A percentile compares a stretch with the other conserved stretches of the same genome.
These are phyloP conservation scores for Corynorhinus townsendii DNA, from an alignment of 2,113 vertebrate species.

Conservation along the genomic window DNA sequence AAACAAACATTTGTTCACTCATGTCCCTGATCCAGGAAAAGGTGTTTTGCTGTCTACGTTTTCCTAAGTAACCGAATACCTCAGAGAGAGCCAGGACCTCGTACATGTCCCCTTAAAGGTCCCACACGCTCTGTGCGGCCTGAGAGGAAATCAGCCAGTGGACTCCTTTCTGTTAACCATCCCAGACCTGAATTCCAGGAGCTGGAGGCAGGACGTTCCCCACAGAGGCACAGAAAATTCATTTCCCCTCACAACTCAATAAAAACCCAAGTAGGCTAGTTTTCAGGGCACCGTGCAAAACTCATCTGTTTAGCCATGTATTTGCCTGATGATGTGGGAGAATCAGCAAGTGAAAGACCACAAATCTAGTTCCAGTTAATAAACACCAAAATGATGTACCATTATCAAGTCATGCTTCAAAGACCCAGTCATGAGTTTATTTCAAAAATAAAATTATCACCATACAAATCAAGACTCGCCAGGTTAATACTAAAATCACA, in stretches of 20 bases:
- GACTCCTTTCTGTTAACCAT: neutral
- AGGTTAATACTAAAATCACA: constrained; percentile 5
- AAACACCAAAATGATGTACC: constrained; percentile 43
- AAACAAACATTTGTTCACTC: neutral
- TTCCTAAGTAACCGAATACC: neutral
- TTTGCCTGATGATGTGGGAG: constrained; percentile 37
- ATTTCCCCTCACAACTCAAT: constrained; percentile 55
- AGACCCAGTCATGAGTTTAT: neutral
- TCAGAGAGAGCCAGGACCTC: neutral
- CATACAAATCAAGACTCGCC: constrained; percentile 25
- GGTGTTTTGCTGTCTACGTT: neutral
- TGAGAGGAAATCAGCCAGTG: neutral
- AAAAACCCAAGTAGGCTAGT: constrained; percentile 34
- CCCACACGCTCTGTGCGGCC: neutral
- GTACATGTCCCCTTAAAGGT: neutral
- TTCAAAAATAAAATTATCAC: constrained; percentile 48
- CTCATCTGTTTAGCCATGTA: constrained; percentile 60
- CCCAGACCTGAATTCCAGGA: constrained; percentile 3
- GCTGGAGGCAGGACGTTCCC: constrained; percentile 51
- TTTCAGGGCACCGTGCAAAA: constrained; percentile 46
- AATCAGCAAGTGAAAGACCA: constrained; percentile 18
- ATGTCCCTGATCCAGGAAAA: neutral
- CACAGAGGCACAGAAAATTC: constrained; percentile 63
- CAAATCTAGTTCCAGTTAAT: constrained; percentile 50
- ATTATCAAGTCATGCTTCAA: constrained; percentile 2